Evolutionary conservation across 2,797 vertebrate genomes (phyloP).

Genomic region (Mastacembelus armatus): DNA sequence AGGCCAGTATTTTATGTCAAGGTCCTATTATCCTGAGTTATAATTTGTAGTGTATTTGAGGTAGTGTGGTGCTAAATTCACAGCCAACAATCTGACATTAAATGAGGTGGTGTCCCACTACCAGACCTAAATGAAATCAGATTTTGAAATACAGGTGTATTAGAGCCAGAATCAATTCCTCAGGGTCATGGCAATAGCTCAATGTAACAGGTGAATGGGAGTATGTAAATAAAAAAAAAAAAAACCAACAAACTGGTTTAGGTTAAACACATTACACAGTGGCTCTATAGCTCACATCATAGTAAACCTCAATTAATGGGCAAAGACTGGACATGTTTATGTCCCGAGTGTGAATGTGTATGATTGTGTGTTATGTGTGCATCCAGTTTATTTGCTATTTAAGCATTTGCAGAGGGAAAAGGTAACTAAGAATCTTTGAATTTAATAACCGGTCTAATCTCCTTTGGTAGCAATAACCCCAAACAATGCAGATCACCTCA

Average conservation of each 20-base stretch:
- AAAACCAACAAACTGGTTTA: too few relatives aligned
- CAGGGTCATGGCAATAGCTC: neutral
- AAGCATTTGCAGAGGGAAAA: slow-evolving; percentile 42
- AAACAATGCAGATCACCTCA: too few relatives aligned
- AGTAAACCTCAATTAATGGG: slow-evolving; percentile 9
- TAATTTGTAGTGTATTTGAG: too few relatives aligned
- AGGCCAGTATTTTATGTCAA: too few relatives aligned
- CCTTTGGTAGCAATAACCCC: too few relatives aligned
- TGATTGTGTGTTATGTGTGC: neutral
- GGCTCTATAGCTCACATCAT: neutral
- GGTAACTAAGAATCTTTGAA: too few relatives aligned
- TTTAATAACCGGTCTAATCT: too few relatives aligned
- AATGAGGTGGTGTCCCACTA: too few relatives aligned
- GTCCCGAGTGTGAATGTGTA: slow-evolving; percentile 22
- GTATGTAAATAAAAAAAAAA: slow-evolving; percentile 13
- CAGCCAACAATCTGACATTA: too few relatives aligned
- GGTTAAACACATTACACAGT: slow-evolving; percentile 16
- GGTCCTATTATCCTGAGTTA: too few relatives aligned
- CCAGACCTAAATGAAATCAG: too few relatives aligned
- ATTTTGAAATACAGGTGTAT: neutral
- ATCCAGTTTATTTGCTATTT: slow-evolving; percentile 34
- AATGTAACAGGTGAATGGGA: slow-evolving; percentile 1
- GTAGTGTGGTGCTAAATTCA: too few relatives aligned
- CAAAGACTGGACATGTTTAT: slow-evolving; percentile 14
- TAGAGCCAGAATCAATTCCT: neutral